A percentile compares a stretch with the other conserved stretches of the same genome.
Conservation (phyloP, 2,113 vertebrate genomes). For the Sprattus sprattus region DNA sequence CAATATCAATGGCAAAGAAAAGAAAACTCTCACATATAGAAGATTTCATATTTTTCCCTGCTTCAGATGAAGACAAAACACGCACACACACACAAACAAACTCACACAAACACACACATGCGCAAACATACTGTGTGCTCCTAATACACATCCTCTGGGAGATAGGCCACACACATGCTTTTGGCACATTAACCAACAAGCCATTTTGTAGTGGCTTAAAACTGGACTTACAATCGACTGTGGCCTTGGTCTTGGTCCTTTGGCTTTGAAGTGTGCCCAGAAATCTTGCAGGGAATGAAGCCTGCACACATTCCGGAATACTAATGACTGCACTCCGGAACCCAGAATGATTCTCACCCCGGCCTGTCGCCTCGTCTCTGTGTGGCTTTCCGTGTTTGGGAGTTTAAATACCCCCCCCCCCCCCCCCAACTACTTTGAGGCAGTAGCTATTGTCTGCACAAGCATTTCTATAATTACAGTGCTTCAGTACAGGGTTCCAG, state of each 20-base stretch:
- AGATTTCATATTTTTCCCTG: neutral
- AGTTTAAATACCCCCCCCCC: too few species aligned
- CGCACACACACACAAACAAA: neutral
- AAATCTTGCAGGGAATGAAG: neutral
- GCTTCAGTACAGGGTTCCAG: neutral
- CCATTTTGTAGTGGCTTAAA: conserved; percentile 5
- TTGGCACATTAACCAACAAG: neutral
- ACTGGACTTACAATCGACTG: neutral
- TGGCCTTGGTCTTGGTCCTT: neutral
- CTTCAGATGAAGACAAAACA: neutral
- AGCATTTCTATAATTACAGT: neutral
- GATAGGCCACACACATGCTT: neutral
- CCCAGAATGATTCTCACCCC: neutral
- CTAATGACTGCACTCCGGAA: neutral
- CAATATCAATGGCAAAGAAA: neutral
- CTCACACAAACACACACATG: neutral
- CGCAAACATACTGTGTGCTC: neutral
- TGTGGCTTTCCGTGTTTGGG: too few species aligned
- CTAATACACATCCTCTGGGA: neutral
- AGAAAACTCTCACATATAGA: neutral
- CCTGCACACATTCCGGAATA: neutral
- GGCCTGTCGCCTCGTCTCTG: neutral
- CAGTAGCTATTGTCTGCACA: neutral
- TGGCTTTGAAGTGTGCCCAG: neutral
- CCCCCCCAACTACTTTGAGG: too few species aligned